phyloP scores from a whole-genome alignment of 2,888 invertebrate species.

The Eristalis arbustorum region DNA sequence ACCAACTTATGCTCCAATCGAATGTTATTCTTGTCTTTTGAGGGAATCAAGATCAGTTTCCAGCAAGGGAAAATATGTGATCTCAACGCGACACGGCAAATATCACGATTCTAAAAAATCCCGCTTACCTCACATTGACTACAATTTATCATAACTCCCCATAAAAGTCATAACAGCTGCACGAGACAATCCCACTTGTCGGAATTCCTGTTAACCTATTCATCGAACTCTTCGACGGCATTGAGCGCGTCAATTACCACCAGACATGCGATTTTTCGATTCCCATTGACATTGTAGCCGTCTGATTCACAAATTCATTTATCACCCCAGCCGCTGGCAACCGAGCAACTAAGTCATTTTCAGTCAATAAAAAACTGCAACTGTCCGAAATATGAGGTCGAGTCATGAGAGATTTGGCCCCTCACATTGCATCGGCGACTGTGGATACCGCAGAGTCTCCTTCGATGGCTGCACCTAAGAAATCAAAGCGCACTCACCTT shows the following conservation, averaged over 20 bases:
- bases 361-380: constrained; percentile 13
- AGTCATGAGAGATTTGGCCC: not conserved
- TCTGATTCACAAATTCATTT: constrained; percentile 35
- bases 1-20: too few relatives aligned
- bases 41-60: too few relatives aligned
- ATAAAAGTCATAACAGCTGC: too few relatives aligned
- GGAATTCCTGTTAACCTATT: too few relatives aligned
- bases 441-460: constrained; percentile 1
- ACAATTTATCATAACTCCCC: too few relatives aligned
- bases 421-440: not conserved
- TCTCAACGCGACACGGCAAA: too few relatives aligned
- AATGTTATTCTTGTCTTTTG: too few relatives aligned
- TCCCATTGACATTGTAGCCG: constrained; percentile 24
- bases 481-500: constrained; percentile 25
- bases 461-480: constrained; percentile 11
- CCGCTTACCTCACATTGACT: too few relatives aligned
- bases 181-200: too few relatives aligned
- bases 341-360: constrained; percentile 26
- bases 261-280: constrained; percentile 14
- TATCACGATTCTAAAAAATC: too few relatives aligned
- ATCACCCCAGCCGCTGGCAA: constrained; percentile 28
- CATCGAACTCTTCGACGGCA: not conserved
- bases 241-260: not conserved
- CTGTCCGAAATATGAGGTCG: constrained; percentile 12
- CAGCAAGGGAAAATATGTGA: too few relatives aligned